Percentiles rank a stretch among this genome's conserved stretches.
These are phyloP conservation scores for Lates japonicus DNA, from an alignment of 2,797 vertebrate species.

Conservation along the genomic window DNA sequence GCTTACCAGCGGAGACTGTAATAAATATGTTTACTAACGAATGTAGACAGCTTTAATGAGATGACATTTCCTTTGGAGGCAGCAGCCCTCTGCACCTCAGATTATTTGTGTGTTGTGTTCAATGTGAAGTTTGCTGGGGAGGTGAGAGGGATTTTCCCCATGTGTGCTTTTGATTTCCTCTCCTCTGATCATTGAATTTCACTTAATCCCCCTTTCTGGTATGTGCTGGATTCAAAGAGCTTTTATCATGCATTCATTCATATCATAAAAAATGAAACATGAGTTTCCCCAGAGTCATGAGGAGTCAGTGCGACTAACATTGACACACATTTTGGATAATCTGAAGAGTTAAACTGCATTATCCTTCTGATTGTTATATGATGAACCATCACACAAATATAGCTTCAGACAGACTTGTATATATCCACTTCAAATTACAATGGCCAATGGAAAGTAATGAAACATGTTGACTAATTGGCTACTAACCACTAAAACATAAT, in stretches of 20 bases:
- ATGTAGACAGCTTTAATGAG: constrained; percentile 45
- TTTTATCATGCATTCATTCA: constrained; percentile 28
- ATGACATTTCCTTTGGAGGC: constrained; percentile 40
- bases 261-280: constrained; percentile 26
- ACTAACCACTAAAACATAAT: not conserved
- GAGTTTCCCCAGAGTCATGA: not conserved
- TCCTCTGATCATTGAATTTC: constrained; percentile 33
- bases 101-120: constrained; percentile 40
- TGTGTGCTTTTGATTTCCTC: constrained; percentile 27
- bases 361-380: not conserved
- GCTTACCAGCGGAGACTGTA: not conserved
- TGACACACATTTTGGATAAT: not conserved
- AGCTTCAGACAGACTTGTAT: not conserved
- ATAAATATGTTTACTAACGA: constrained; percentile 43
- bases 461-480: not conserved
- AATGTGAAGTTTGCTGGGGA: constrained; percentile 36
- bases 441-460: not conserved
- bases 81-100: constrained; percentile 28
- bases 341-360: not conserved
- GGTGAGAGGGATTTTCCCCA: constrained; percentile 42
- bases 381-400: not conserved
- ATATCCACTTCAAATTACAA: not conserved
- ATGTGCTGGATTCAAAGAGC: constrained; percentile 11
- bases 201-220: constrained; percentile 29
- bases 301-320: not conserved